phyloP scores from a whole-genome alignment of 2,797 vertebrate genomes.

The Rhinoraja longicauda region DNA sequence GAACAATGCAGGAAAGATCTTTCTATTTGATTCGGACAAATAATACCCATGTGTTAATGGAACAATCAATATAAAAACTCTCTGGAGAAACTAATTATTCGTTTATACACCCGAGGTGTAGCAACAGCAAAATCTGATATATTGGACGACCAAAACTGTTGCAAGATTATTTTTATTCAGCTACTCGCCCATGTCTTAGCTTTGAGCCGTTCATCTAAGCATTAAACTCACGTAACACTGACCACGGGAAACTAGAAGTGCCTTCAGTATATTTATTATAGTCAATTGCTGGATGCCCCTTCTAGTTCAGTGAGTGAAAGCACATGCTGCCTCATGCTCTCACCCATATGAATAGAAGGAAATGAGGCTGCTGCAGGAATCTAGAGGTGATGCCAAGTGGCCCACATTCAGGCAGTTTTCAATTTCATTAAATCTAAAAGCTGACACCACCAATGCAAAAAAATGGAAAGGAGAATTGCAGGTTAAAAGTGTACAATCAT shows the following conservation, averaged over 20 bases:
- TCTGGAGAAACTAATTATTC: not conserved
- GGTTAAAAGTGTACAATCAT: not conserved
- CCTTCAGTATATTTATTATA: slow-evolving; percentile 19
- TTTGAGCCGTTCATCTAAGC: not conserved
- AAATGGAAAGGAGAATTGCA: not conserved
- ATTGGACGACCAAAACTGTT: not conserved
- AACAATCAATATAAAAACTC: not conserved
- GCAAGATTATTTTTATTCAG: slow-evolving; percentile 12
- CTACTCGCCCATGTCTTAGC: not conserved
- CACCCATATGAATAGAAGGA: slow-evolving; percentile 20
- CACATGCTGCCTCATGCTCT: not conserved
- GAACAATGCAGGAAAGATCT: not conserved
- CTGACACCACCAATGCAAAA: not conserved
- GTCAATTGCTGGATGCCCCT: slow-evolving; percentile 13
- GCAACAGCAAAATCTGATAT: not conserved
- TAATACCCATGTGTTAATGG: not conserved
- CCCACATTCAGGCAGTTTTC: slow-evolving; percentile 18
- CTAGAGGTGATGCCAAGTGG: not conserved
- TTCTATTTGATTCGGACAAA: not conserved
- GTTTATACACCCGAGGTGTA: not conserved
- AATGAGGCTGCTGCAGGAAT: not conserved
- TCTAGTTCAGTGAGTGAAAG: slow-evolving; percentile 33
- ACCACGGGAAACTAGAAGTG: slow-evolving; percentile 30
- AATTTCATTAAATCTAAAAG: slow-evolving; percentile 21
- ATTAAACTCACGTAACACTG: slow-evolving; percentile 35